Percentiles rank a stretch among this genome's conserved stretches.
Conservation (phyloP, 2,888 invertebrate species). For the Podabrus alpinus region DNA sequence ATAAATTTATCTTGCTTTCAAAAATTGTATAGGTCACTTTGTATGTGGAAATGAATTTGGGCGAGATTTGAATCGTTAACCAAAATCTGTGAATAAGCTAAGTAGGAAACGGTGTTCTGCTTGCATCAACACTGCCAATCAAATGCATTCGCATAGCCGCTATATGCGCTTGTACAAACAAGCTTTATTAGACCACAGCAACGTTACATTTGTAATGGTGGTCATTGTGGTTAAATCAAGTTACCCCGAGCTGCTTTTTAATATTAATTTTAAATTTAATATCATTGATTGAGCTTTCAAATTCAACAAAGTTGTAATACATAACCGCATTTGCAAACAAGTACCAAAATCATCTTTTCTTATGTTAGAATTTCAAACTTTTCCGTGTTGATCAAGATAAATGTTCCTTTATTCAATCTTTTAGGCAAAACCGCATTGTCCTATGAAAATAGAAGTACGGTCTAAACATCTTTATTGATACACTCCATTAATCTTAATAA, state of each 20-base stretch:
- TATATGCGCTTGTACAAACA: slow-evolving; percentile 25
- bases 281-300: background rate
- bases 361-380: background rate
- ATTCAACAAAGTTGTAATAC: background rate
- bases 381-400: background rate
- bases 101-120: slow-evolving; percentile 24
- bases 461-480: background rate
- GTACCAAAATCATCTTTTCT: background rate
- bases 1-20: background rate
- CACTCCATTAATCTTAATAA: background rate
- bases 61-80: background rate
- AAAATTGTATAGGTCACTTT: background rate
- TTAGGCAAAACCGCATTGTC: background rate
- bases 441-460: background rate
- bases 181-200: slow-evolving; percentile 26
- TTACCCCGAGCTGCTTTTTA: slow-evolving; percentile 4
- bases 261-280: background rate
- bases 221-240: slow-evolving; percentile 14
- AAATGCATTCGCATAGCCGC: slow-evolving; percentile 22
- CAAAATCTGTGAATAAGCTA: slow-evolving; percentile 11
- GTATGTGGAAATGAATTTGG: slow-evolving; percentile 1
- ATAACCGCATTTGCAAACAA: background rate
- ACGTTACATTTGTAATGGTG: slow-evolving; percentile 9
- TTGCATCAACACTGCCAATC: slow-evolving; percentile 20
- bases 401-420: background rate